Conservation (phyloP, 2,113 vertebrate species). For the Chaetodon auriga region DNA sequence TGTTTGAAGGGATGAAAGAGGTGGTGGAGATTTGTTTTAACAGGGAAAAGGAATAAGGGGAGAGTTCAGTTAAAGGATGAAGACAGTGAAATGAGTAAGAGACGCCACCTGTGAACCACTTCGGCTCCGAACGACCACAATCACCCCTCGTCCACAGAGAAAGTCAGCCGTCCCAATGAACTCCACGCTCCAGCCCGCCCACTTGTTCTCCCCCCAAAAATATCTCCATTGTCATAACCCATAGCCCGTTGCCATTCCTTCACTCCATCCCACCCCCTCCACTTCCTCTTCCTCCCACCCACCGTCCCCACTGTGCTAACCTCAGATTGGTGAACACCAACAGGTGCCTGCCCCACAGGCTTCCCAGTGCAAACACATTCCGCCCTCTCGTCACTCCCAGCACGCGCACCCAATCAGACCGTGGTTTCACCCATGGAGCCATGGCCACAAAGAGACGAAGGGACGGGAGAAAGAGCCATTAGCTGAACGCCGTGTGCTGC, state of each 20-base stretch:
- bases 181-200: neutral
- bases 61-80: neutral
- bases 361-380: conserved; percentile 78
- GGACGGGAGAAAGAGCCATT: conserved; percentile 14
- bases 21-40: neutral
- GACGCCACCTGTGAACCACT: conserved; percentile 1
- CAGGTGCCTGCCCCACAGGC: conserved; percentile 81
- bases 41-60: neutral
- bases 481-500: neutral
- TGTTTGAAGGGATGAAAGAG: neutral
- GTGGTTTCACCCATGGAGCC: conserved; percentile 48
- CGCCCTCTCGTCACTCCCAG: conserved; percentile 76
- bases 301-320: conserved; percentile 47
- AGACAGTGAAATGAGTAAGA: conserved; percentile 7
- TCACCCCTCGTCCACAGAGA: conserved; percentile 7
- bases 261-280: conserved; percentile 41
- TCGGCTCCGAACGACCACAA: conserved; percentile 6
- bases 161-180: conserved; percentile 1
- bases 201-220: conserved; percentile 67
- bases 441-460: conserved; percentile 41
- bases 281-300: conserved; percentile 58
- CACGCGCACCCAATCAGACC: conserved; percentile 66
- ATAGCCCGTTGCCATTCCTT: conserved; percentile 39
- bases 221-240: conserved; percentile 76
- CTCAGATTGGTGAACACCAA: conserved; percentile 79